A percentile compares a stretch with the other conserved stretches of the same genome.
Evolutionary conservation across 2,888 invertebrate genomes (phyloP).

Genomic region (Julus scanicus): DNA sequence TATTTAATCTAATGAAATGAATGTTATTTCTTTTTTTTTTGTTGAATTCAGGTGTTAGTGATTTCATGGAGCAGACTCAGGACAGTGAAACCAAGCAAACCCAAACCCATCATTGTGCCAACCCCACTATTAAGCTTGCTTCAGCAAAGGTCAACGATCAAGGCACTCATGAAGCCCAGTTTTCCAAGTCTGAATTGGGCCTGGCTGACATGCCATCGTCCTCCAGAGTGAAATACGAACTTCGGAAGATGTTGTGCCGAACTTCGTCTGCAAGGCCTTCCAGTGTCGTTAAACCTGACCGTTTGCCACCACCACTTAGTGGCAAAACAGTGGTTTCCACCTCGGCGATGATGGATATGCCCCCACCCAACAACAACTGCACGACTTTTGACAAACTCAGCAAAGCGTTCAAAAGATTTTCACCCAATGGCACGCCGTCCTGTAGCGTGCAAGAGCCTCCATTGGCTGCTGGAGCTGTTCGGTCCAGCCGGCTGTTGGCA

Average conservation of each 20-base stretch:
- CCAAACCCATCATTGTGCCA: background rate
- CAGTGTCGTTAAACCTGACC: slow-evolving; percentile 22
- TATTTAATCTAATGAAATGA: background rate
- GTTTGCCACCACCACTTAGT: slow-evolving; percentile 28
- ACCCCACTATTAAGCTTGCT: background rate
- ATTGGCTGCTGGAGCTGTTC: background rate
- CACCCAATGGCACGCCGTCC: background rate
- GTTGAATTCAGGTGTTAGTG: background rate
- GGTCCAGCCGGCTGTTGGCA: background rate
- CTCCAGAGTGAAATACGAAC: slow-evolving; percentile 28
- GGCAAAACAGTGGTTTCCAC: slow-evolving; percentile 27
- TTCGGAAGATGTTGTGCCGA: slow-evolving; percentile 26
- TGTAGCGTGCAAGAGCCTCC: background rate
- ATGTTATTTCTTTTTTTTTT: background rate
- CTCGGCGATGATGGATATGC: slow-evolving; percentile 27
- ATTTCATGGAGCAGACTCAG: background rate
- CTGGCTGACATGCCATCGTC: slow-evolving; percentile 7
- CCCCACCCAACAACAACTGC: slow-evolving; percentile 33
- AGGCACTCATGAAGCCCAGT: background rate
- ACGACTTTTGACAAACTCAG: background rate
- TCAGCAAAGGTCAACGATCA: slow-evolving; percentile 28
- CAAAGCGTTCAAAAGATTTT: background rate
- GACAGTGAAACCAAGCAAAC: background rate
- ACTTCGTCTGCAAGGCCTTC: slow-evolving; percentile 25
- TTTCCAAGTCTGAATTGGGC: background rate